phyloP scores from a whole-genome alignment of 2,888 invertebrate genomes.

The Mesorhabditis sp. region DNA sequence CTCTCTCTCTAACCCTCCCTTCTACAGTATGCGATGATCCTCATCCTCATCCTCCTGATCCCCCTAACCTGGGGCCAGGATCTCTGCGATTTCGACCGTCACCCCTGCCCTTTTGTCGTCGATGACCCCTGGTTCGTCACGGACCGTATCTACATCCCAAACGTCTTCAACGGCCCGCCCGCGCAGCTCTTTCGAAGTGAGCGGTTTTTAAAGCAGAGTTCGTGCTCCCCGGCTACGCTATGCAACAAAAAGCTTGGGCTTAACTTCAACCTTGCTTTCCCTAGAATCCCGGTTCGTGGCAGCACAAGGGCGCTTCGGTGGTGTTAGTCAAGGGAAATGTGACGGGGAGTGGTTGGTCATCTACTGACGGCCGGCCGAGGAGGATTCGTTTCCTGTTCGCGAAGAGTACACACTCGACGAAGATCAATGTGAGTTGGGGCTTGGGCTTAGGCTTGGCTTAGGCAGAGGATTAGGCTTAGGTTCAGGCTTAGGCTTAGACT shows the following conservation, averaged over 20 bases:
- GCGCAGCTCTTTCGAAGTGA: not conserved
- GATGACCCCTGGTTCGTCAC: not conserved
- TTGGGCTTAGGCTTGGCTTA: no score
- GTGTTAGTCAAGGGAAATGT: not conserved
- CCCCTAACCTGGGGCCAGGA: no score
- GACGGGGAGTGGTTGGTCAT: not conserved
- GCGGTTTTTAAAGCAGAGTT: not conserved
- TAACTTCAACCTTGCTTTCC: not conserved
- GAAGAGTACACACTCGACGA: not conserved
- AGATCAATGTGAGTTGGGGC: not conserved
- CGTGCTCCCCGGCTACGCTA: no score
- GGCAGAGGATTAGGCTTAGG: no score
- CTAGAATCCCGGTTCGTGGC: not conserved
- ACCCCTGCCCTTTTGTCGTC: not conserved
- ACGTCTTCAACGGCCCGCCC: not conserved
- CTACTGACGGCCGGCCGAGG: not conserved
- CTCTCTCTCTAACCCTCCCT: no score
- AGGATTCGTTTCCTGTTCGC: not conserved
- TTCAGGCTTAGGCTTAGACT: no score
- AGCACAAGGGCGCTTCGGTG: slow-evolving; percentile 1
- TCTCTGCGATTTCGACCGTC: not conserved
- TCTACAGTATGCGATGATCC: no score
- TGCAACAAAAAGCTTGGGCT: not conserved
- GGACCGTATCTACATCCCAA: not conserved
- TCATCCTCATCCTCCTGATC: no score